Evolutionary conservation across 2,113 vertebrate species (phyloP), one percentile per base, ranked within the genome.

Genomic region (Beaufortia kweichowensis): DNA sequence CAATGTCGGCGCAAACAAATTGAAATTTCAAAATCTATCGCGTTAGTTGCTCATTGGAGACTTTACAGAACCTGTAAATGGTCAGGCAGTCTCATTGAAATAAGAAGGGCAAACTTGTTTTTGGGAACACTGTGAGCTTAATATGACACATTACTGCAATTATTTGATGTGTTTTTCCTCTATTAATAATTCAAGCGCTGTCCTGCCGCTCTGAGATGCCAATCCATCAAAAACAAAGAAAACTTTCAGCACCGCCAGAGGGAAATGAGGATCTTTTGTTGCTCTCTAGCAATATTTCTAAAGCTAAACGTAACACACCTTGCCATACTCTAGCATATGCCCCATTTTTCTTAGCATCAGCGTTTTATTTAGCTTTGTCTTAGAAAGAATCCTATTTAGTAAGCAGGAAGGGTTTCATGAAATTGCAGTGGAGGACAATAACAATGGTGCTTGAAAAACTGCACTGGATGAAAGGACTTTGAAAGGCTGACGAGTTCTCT

Each of bases 141-240:
- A 86, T 84, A 82, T 85, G 84, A 85, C 80, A 67, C 74, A 84
- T 82, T 68, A 79, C 79, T 26, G 75, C 76, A 79, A 79, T 84
- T 84, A 83, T 82, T 81, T 82, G 76, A 81, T 70, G 76, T 71
- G 66, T 84, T 84, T n/a, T 84, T 77, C 72, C 66, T 19, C 59
- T 74, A 84, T 83, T 86, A 84, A 83, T 86, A 84, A 84, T 86
- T 84, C 81, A 84, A 80, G 79, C 68, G 69, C 76, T 72, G 74
- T 78, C 73, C 64, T 62, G 77, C 71, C 53, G 70, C 62, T 75
- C 57, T 9, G 79, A 77, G 79, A 83, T 68, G 75, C 77, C 83
- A 64, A 86, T 86, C 85, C 66, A 84, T 86, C 81, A 84, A 57
- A 62, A 79, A 83, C 74, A 83, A 79, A 79, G 75, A 65, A 62